Base-by-base conservation (phyloP, 2,888 invertebrate genomes). In the Cabera pusaria region DNA sequence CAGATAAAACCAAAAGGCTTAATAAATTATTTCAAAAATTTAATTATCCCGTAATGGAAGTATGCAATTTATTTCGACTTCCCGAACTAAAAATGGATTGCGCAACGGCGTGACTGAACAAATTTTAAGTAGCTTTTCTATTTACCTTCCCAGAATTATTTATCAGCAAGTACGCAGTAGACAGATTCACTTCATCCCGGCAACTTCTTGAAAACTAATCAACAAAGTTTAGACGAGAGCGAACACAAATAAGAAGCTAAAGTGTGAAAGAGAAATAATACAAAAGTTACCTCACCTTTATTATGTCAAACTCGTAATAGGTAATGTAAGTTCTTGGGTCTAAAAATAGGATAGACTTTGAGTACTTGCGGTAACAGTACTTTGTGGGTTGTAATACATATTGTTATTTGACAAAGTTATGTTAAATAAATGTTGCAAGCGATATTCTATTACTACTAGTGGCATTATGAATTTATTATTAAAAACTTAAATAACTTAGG, bases 181-280 rank as follows among this genome's bases (percentile, higher is more conserved):
- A 38, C 47, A 49, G 45, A 45, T 46, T 47, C 40, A 44, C 47
- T 51, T 51, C 43, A 49, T 38, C 44, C 31, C 21, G 31, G 31
- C 28, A 49, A 51, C 49, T 51, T 52, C 49, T 44, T 46, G 41
- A 42, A 52, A 57, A 54, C 54, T 55, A 54, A 57, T 52, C 54
- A 54, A 45, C 34, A 39, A 51, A 51, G 49, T 52, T 55, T 36
- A 50, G 40, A 50, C 40, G 35, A 47, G 39, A 44, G 44, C 24
- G 34, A 52, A 52, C 34, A 54, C 54, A 52, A 57, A 54, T 54
- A 54, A 48, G 43, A 42, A 41, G 34, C 27, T 42, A 34, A 36
- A 44, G 37, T 48, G 46, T 37, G 44, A 46, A 49, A 49, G 45
- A 48, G 27, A 44, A 45, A 52, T 44, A 49, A 38, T 28, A 47